phyloP scores from a whole-genome alignment of 2,113 vertebrate genomes.

The Hemiprocne comata region DNA sequence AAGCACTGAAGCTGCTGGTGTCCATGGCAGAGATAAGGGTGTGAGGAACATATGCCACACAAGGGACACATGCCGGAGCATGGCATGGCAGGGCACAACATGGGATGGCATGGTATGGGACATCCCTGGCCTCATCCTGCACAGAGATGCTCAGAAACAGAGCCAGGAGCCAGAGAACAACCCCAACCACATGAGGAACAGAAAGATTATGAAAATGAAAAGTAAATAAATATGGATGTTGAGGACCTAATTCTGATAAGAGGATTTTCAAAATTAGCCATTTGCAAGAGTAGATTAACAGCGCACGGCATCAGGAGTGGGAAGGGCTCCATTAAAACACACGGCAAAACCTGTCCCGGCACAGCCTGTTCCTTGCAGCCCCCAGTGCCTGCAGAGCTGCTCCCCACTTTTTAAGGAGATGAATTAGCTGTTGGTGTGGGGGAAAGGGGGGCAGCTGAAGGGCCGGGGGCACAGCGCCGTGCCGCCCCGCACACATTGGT shows the following conservation, averaged over 20 bases:
- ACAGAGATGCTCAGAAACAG: not conserved
- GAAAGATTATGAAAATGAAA: slow-evolving; percentile 75
- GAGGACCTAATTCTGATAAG: slow-evolving; percentile 81
- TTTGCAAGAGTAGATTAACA: slow-evolving; percentile 78
- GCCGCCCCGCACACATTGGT: not conserved
- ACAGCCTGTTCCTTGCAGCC: not conserved
- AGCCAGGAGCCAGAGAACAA: slow-evolving; percentile 17
- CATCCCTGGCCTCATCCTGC: not conserved
- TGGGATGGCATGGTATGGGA: not conserved
- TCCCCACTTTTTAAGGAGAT: slow-evolving; percentile 28
- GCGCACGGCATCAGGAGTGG: slow-evolving; percentile 25
- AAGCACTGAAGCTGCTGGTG: fast-evolving
- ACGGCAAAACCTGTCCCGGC: not conserved
- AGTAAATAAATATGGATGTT: slow-evolving; percentile 81
- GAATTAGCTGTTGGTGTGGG: slow-evolving; percentile 44
- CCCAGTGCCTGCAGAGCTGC: not conserved
- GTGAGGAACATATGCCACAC: fast-evolving
- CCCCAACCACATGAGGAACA: not conserved
- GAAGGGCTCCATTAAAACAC: slow-evolving; percentile 52
- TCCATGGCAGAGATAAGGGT: not conserved
- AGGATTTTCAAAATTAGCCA: slow-evolving; percentile 83
- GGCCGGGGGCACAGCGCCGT: fast-evolving
- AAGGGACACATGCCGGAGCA: not conserved
- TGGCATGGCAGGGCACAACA: not conserved
- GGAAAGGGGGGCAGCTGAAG: not conserved